Evolutionary conservation across 1,140 invertebrate genomes (phyloP).

Genomic region (Polyergus mexicanus): DNA sequence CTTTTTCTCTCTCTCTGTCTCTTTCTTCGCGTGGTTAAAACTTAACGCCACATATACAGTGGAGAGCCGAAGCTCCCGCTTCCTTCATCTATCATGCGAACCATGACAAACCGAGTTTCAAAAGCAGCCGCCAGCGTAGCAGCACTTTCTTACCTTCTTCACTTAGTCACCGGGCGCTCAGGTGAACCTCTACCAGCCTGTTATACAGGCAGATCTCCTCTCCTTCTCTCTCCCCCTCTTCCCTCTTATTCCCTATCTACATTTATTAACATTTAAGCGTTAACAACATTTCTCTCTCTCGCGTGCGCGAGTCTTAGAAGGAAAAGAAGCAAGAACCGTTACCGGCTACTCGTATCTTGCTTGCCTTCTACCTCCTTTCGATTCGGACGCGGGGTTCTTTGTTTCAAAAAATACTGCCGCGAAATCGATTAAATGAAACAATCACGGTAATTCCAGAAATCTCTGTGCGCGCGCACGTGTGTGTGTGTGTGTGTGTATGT

Average conservation of each 20-base stretch:
- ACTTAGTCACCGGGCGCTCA: conserved; percentile 72
- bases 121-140: conserved; percentile 81
- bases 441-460: conserved; percentile 16
- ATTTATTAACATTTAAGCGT: conserved; percentile 86
- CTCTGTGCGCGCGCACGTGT: not conserved
- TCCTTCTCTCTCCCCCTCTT: no score
- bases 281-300: conserved; percentile 82
- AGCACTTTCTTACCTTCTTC: conserved; percentile 75
- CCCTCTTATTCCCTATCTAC: conserved; percentile 77
- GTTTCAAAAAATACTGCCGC: conserved; percentile 20
- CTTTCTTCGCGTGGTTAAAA: conserved; percentile 50
- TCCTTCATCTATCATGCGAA: conserved; percentile 85
- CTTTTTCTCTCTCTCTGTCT: no score
- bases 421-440: conserved; percentile 47
- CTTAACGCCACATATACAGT: conserved; percentile 51
- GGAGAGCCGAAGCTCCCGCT: conserved; percentile 66
- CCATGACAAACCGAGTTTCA: conserved; percentile 86
- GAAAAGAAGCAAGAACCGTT: conserved; percentile 72
- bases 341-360: conserved; percentile 29
- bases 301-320: conserved; percentile 60
- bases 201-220: conserved; percentile 71
- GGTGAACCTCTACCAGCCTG: conserved; percentile 80
- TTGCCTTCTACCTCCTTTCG: conserved; percentile 47
- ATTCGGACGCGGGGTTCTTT: conserved; percentile 45
- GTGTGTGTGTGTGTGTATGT: no score